These are phyloP conservation scores for Latrodectus geometricus DNA, from an alignment of 1,140 invertebrate species.

Conservation along the genomic window DNA sequence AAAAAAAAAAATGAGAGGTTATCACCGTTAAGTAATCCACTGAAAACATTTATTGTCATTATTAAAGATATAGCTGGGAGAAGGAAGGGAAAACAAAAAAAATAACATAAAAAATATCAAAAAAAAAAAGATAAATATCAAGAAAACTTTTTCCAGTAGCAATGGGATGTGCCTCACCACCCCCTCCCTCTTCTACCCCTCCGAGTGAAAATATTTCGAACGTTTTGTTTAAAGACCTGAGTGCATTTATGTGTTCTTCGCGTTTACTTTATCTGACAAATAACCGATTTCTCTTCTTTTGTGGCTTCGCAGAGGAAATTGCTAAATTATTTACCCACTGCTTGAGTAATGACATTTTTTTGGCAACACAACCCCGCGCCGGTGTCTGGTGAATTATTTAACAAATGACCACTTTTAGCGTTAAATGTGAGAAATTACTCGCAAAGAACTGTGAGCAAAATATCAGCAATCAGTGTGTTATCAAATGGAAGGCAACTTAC, in stretches of 20 bases:
- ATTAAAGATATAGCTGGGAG: slow-evolving; percentile 28
- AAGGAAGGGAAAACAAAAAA: neutral
- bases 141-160: neutral
- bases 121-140: neutral
- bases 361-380: neutral
- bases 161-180: neutral
- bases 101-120: too few species aligned
- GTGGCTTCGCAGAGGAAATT: neutral
- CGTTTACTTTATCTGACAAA: neutral
- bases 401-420: neutral
- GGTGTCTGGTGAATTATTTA: neutral
- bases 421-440: neutral
- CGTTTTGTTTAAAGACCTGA: slow-evolving; percentile 53
- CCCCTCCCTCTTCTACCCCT: neutral
- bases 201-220: slow-evolving; percentile 20
- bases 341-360: neutral
- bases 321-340: neutral
- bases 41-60: slow-evolving; percentile 55
- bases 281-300: neutral
- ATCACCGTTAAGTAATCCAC: slow-evolving; percentile 24
- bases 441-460: neutral
- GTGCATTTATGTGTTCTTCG: slow-evolving; percentile 20
- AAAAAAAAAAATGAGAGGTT: slow-evolving; percentile 4
- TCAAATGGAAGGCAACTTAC: neutral
- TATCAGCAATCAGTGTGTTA: neutral